A percentile compares a stretch with the other conserved stretches of the same genome.
Evolutionary conservation across 2,113 vertebrate genomes (phyloP).

Genomic region (Maccullochella peelii): DNA sequence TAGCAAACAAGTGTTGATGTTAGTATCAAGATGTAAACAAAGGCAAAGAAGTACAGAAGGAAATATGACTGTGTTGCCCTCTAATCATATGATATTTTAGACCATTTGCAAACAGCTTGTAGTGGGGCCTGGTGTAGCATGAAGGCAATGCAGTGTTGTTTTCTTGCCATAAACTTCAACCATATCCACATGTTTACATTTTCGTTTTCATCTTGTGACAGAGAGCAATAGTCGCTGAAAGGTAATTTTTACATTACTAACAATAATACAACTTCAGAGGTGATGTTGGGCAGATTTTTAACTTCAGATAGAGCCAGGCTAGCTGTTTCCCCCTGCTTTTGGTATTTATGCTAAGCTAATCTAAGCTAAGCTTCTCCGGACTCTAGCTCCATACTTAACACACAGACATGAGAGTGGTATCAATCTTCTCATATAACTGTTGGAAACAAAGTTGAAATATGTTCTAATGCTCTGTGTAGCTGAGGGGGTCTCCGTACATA

Average conservation of each 20-base stretch:
- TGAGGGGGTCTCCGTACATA: not conserved
- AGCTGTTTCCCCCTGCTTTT: not conserved
- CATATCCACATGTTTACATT: not conserved
- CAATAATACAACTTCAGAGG: too few species aligned
- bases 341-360: not conserved
- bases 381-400: not conserved
- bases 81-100: slow-evolving; percentile 25
- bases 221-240: not conserved
- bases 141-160: not conserved
- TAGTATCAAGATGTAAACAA: slow-evolving; percentile 23
- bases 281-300: not conserved
- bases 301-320: not conserved
- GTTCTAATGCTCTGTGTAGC: too few species aligned
- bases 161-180: not conserved
- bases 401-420: not conserved
- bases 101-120: slow-evolving; percentile 7
- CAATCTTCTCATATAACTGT: not conserved
- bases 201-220: not conserved
- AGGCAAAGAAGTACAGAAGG: not conserved
- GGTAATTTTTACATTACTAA: too few species aligned
- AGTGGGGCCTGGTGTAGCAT: slow-evolving; percentile 1
- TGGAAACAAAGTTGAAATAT: too few species aligned
- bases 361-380: not conserved
- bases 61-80: slow-evolving; percentile 1
- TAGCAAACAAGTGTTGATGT: slow-evolving; percentile 6